A percentile compares a stretch with the other conserved stretches of the same genome.
Conservation (phyloP, 2,888 invertebrate species). For the Dinocampus coccinellae region DNA sequence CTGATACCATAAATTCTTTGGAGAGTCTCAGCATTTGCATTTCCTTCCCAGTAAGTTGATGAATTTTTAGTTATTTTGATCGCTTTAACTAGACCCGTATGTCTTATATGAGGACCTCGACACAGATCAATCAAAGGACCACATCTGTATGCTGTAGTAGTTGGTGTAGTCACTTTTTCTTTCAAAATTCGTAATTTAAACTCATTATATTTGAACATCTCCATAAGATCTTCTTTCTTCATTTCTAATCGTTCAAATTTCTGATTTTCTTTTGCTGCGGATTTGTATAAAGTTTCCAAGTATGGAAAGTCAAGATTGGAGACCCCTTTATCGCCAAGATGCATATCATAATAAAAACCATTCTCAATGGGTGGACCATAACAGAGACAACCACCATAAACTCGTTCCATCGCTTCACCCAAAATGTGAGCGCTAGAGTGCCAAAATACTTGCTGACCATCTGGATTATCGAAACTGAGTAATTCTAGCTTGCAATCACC, state of each 20-base stretch:
- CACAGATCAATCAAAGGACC: constrained; percentile 97
- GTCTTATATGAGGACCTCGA: constrained; percentile 95
- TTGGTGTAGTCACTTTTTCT: constrained; percentile 92
- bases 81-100: constrained; percentile 98
- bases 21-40: constrained; percentile 90
- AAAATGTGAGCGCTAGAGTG: constrained; percentile 98
- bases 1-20: constrained; percentile 98
- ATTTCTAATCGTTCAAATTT: constrained; percentile 97
- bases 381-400: constrained; percentile 96
- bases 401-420: constrained; percentile 96
- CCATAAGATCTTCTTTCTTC: constrained; percentile 91
- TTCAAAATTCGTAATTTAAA: constrained; percentile 94
- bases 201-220: constrained; percentile 97
- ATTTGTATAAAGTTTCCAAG: constrained; percentile 87
- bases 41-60: constrained; percentile 97
- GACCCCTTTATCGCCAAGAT: constrained; percentile 84
- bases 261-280: constrained; percentile 96
- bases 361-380: constrained; percentile 99
- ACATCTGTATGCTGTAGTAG: constrained; percentile 96
- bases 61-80: constrained; percentile 92
- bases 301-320: constrained; percentile 89
- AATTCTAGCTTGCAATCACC: constrained; percentile 85
- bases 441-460: constrained; percentile 98
- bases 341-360: constrained; percentile 99
- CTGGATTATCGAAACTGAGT: constrained; percentile 94